Base-by-base conservation (phyloP, 2,113 vertebrate genomes). In the Anolis carolinensis region DNA sequence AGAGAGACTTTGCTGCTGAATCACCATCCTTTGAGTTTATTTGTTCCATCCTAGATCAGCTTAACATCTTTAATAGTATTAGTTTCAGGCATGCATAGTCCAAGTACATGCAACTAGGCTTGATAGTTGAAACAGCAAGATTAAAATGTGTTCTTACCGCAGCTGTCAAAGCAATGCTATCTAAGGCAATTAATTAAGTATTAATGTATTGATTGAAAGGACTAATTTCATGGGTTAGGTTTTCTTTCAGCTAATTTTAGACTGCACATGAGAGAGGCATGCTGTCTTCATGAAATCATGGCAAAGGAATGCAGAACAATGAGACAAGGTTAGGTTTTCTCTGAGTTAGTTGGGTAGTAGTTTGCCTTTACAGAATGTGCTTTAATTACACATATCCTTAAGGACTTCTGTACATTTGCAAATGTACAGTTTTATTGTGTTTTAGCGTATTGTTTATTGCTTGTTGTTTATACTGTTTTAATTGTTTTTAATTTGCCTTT, bases 1-100 rank as follows among this genome's bases (percentile, higher is more conserved):
- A 70, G 82, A 90, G 65, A 32, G 0, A 52, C 84, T 73, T 74
- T 23, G 86, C 39, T 91, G 84, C 87, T 90, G 91, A 84, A 93
- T 76, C 5, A 0, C 70, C 75, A 68, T 36, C 25, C 73, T 88
- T 79, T 74, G 75, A 34, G 65, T 87, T 89, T 91, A 34, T 81
- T 81, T 87, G 70, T 30, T 79, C 1, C 2, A 8, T 9, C 59
- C 63, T 70, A 82, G 89, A 77, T 91, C 63, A 3, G 4, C 85
- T 87, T 84, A 48, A 30, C 25, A 65, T 65, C 5, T 81, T 48
- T 27, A 78, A 32, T 34, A 59, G 20, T 63, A 85, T n/a, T 23
- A 67, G 52, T 25, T 81, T 90, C 63, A 81, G 14, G 27, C 27
- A 70, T 70, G 30, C 44, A 50, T 68, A 70, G 18, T 21, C 7